phyloP scores from a whole-genome alignment of 2,797 vertebrate species.

The Chaunax sp. region DNA sequence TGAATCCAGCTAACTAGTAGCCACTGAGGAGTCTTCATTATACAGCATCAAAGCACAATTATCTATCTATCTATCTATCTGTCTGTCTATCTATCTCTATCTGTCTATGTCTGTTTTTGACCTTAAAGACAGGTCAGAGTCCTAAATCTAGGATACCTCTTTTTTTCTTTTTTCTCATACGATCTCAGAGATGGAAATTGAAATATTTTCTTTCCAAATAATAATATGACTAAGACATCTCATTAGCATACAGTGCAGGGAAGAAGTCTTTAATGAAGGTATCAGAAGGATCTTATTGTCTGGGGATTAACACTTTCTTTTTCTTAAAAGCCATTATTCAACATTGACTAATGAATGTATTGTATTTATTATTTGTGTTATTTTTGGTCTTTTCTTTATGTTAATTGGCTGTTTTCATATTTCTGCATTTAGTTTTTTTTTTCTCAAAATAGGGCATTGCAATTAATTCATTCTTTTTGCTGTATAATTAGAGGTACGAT shows the following conservation, averaged over 20 bases:
- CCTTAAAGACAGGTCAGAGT: slow-evolving; percentile 26
- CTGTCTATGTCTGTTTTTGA: slow-evolving; percentile 12
- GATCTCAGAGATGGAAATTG: slow-evolving; percentile 71
- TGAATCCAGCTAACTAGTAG: slow-evolving; percentile 73
- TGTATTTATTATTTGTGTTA: slow-evolving; percentile 86
- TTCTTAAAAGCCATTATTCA: slow-evolving; percentile 86
- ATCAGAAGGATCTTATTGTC: slow-evolving; percentile 86
- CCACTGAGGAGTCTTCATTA: slow-evolving; percentile 48
- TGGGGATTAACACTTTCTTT: slow-evolving; percentile 84
- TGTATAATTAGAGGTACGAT: slow-evolving; percentile 77
- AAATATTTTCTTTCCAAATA: slow-evolving; percentile 79
- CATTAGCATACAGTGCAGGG: slow-evolving; percentile 82
- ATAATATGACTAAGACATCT: slow-evolving; percentile 84
- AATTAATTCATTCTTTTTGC: slow-evolving; percentile 79
- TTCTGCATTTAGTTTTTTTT: slow-evolving; percentile 68
- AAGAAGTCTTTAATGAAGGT: slow-evolving; percentile 85
- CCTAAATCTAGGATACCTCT: slow-evolving; percentile 41
- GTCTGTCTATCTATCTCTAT: slow-evolving; percentile 15
- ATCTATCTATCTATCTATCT: slow-evolving; percentile 35
- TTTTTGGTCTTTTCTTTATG: slow-evolving; percentile 84
- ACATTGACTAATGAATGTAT: slow-evolving; percentile 86
- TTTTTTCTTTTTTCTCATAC: slow-evolving; percentile 42
- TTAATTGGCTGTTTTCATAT: slow-evolving; percentile 86
- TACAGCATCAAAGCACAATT: slow-evolving; percentile 22
- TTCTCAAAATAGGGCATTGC: slow-evolving; percentile 82